Evolutionary conservation across 2,797 vertebrate genomes (phyloP).

Genomic region (Syndactyla subalaris): DNA sequence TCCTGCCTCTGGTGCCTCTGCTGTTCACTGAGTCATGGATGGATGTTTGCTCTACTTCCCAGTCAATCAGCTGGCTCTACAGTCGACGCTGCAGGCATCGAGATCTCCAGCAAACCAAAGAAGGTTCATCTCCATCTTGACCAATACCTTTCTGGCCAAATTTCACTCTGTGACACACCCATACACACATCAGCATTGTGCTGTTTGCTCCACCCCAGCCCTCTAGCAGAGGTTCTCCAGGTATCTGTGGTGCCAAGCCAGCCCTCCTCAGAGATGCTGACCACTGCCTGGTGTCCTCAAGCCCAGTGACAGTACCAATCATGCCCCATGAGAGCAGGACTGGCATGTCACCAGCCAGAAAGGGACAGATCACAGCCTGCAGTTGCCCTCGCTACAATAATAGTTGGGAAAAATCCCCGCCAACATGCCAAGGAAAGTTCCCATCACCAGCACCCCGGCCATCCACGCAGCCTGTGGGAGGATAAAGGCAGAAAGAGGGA

Average conservation of each 20-base stretch:
- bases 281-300: neutral
- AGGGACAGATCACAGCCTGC: neutral
- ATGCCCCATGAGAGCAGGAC: neutral
- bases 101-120: neutral
- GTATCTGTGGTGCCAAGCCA: neutral
- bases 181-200: accelerated
- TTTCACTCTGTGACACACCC: accelerated
- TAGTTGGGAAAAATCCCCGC: accelerated
- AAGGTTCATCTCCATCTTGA: neutral
- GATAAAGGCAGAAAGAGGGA: conserved; percentile 23
- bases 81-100: accelerated
- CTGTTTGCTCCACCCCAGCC: neutral
- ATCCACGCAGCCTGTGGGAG: neutral
- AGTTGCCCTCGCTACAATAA: neutral
- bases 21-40: accelerated
- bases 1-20: accelerated
- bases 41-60: neutral
- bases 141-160: neutral
- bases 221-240: neutral
- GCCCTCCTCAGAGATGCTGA: neutral
- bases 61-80: neutral
- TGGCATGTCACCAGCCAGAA: neutral
- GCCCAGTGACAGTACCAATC: accelerated
- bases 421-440: neutral
- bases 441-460: neutral